Evolutionary conservation across 2,113 vertebrate genomes (phyloP), one percentile per base, ranked within the genome.

Genomic region (Hippocampus zosterae): DNA sequence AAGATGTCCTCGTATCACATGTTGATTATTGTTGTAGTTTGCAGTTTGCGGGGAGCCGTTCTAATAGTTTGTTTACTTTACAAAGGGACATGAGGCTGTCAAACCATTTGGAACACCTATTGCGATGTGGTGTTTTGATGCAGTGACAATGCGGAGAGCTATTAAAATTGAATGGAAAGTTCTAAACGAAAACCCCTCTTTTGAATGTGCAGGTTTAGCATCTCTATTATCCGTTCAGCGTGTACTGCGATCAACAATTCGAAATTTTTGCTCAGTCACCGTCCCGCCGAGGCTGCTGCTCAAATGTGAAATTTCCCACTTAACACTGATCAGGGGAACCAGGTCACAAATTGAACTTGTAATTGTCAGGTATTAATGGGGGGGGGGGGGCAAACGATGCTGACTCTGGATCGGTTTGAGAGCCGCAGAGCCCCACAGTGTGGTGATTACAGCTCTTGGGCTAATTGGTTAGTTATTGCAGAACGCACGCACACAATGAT

Each of bases 321-420:
- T 77, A 65, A 77, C 65, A 74, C 81, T 69, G 80, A 73, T 71
- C 66, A 27, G 65, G 76, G 80, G 76, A 79, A 82, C 86, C 82
- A 70, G 72, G 76, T 87, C 81, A 82, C 87, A 77, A 69, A 73
- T 74, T 78, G 41, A 81, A 81, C 73, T 73, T 80, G 27, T 40
- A 67, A 73, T 79, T 84, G 74, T 74, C 61, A 48, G 67, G 60
- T 61, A 53, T 44, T 29, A 59, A 25, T 27, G 53, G 65, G 76
- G 27, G 52, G 76, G 27, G 52, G 67, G 74, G 72, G 85, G 78
- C 84, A 88, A 67, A 71, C 41, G 41, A 87, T 64, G 70, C 81
- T 73, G 77, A 83, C 70, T 81, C 65, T 21, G 4, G 59, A 80
- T 75, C 81, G 81, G 64, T 19, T 60, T 77, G 78, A 84, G 85